Conservation (phyloP, 2,888 invertebrate genomes). For the Pristionchus arcanus region DNA sequence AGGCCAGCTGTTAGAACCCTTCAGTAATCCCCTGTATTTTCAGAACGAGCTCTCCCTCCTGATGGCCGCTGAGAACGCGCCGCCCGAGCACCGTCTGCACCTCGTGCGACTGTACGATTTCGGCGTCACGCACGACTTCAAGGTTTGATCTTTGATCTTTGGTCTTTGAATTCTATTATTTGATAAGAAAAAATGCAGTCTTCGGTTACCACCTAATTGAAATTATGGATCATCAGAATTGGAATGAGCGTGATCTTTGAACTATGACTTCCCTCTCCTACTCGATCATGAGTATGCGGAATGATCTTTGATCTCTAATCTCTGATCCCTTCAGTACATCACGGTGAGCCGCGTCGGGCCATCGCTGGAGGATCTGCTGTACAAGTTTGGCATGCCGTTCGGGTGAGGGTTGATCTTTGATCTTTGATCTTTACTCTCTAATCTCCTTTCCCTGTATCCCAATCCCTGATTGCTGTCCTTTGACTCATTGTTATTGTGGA, state of each 20-base stretch:
- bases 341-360: slow-evolving; percentile 15
- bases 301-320: slow-evolving; percentile 1
- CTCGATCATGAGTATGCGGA: too few species aligned
- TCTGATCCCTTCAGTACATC: slow-evolving; percentile 32
- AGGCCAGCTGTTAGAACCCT: too few species aligned
- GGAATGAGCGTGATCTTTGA: not conserved
- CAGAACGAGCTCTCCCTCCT: slow-evolving; percentile 9
- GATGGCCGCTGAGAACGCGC: not conserved
- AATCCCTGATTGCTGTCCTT: too few species aligned
- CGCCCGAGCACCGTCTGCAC: not conserved
- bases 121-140: not conserved
- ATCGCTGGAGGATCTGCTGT: slow-evolving; percentile 16
- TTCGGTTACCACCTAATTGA: too few species aligned
- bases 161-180: not conserved
- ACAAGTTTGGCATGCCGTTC: slow-evolving; percentile 27
- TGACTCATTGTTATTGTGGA: too few species aligned
- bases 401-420: not conserved
- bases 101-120: slow-evolving; percentile 12
- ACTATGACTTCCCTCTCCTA: too few species aligned
- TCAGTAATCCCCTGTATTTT: not conserved
- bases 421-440: not conserved
- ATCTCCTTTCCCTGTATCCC: not conserved
- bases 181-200: not conserved
- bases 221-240: too few species aligned
- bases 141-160: slow-evolving; percentile 22